Base-by-base conservation (phyloP, 2,797 vertebrate species). In the Dermochelys coriacea region DNA sequence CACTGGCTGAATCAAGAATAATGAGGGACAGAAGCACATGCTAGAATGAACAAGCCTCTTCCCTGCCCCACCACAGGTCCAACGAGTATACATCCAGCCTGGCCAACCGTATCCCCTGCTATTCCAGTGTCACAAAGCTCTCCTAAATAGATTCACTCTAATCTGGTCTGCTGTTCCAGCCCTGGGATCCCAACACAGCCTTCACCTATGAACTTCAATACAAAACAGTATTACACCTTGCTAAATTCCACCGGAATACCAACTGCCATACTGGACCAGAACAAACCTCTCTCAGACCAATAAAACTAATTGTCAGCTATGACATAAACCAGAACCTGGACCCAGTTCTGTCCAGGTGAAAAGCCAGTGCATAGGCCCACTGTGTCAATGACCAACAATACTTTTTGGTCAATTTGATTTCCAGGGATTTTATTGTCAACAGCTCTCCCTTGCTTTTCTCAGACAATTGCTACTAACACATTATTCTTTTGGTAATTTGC, bases 171-270 rank as follows among this genome's bases (percentile, higher is more conserved):
- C 52, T 37, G 12, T 0, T 0, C 47, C 87, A 88, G 41, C 57
- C 86, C 80, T 37, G 14, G 12, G 71, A 87, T 74, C 81, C 82
- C 80, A 77, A 29, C 1, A 1, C 57, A 86, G 54, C 45, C 82
- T 45, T 80, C 82, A 16, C 14, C 14, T 27, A 80, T 0, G 41
- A 4, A 87, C n/a, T 37, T 59, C 84, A 91, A 47, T 16, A 45
- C 50, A 51, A 54, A 64, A 47, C 50, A 47, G 45, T 82, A 95
- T 27, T 1, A 77, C 0, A 0, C 18, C 81, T 68, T 80, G 3
- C 49, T 91, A 15, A 61, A 74, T 93, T 80, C 78, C 34, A 55
- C 11, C 51, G 25, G 61, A 86, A 92, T 92, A 92, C 41, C 86
- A 89, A 61, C n/a, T 2, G 5, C 10, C 29, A 89, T 78, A 71